Evolutionary conservation across 2,797 vertebrate genomes (phyloP).

Genomic region (Acestrorhynchus altus): DNA sequence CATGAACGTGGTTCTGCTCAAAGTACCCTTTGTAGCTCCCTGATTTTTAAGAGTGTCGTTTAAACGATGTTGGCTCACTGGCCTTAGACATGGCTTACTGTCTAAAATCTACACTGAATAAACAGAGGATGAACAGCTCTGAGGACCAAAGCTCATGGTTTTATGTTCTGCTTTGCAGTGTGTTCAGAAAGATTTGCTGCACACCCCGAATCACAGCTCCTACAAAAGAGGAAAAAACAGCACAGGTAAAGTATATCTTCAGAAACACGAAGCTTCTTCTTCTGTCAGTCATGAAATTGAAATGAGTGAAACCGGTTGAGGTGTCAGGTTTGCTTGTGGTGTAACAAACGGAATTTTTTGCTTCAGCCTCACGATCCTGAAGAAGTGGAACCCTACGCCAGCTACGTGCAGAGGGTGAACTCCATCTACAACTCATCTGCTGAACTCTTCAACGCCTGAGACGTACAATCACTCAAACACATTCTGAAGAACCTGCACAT

Average conservation of each 20-base stretch:
- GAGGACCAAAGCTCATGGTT: not conserved
- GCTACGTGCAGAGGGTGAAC: conserved; percentile 80
- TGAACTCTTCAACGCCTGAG: conserved; percentile 63
- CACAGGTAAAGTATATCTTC: conserved; percentile 56
- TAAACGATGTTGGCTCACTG: too few species aligned
- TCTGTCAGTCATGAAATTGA: too few species aligned
- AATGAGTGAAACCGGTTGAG: too few species aligned
- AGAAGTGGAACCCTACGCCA: conserved; percentile 79
- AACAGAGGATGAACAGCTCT: not conserved
- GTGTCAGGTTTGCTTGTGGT: not conserved
- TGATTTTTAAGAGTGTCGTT: too few species aligned
- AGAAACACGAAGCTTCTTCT: not conserved
- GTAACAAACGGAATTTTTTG: not conserved
- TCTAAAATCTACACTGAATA: too few species aligned
- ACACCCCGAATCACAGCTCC: conserved; percentile 15
- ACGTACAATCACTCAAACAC: conserved; percentile 2
- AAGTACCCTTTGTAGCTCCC: too few species aligned
- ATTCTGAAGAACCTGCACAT: conserved; percentile 35
- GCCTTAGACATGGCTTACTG: too few species aligned
- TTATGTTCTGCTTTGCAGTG: conserved; percentile 29
- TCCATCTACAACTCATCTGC: conserved; percentile 80
- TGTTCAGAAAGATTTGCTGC: conserved; percentile 45
- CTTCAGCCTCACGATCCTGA: conserved; percentile 70
- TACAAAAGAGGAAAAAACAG: conserved; percentile 57
- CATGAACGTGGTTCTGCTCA: too few species aligned